Evolutionary conservation across 2,797 vertebrate species (phyloP).

Genomic region (Enoplosus armatus): DNA sequence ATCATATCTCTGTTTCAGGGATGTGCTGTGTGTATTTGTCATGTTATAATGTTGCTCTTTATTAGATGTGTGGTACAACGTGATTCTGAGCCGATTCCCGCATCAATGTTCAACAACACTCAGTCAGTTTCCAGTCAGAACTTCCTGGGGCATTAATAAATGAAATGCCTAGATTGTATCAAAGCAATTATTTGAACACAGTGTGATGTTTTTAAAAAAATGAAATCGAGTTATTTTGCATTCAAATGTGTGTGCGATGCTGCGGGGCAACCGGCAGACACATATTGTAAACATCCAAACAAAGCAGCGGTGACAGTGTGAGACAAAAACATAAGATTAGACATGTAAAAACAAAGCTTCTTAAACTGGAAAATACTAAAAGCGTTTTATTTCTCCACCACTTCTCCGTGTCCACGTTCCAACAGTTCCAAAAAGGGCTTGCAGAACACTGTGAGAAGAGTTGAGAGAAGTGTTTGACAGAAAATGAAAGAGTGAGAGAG

Average conservation of each 20-base stretch:
- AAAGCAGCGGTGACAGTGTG: conserved; percentile 33
- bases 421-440: conserved; percentile 54
- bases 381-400: conserved; percentile 48
- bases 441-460: conserved; percentile 30
- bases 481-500: conserved; percentile 42
- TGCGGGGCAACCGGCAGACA: conserved; percentile 49
- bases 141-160: conserved; percentile 68
- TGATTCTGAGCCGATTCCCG: conserved; percentile 25
- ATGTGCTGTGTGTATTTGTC: not conserved
- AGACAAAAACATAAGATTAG: conserved; percentile 61
- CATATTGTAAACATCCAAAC: conserved; percentile 66
- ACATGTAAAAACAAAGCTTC: conserved; percentile 48
- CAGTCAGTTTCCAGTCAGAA: conserved; percentile 50
- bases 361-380: conserved; percentile 55
- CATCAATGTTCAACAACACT: conserved; percentile 41
- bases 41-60: conserved; percentile 28
- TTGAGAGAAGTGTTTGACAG: conserved; percentile 47
- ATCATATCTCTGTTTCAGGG: conserved; percentile 16
- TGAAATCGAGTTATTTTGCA: conserved; percentile 65
- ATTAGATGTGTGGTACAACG: conserved; percentile 14
- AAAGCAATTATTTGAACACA: conserved; percentile 76
- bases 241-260: conserved; percentile 51
- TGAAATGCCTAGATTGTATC: conserved; percentile 73
- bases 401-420: conserved; percentile 37
- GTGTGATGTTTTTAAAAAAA: conserved; percentile 46